Percentiles rank a stretch among this genome's conserved stretches.
These are phyloP conservation scores for Pterobdella sp. DNA, from an alignment of 2,888 invertebrate genomes.

Conservation along the genomic window DNA sequence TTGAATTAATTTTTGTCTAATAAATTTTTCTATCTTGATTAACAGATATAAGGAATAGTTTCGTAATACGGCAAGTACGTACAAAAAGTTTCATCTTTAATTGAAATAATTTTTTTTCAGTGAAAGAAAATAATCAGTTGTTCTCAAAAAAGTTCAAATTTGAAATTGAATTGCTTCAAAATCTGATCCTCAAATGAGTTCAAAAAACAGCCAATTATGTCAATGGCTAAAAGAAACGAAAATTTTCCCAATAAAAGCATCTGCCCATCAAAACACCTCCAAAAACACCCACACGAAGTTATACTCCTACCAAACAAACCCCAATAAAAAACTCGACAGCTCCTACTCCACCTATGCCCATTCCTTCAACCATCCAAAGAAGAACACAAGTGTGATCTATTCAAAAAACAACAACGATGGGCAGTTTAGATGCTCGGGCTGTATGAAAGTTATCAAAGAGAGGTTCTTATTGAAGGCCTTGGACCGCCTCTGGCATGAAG, in stretches of 20 bases:
- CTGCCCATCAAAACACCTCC: not conserved
- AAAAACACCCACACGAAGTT: not conserved
- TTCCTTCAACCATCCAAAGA: not conserved
- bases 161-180: no score
- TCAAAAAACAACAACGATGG: not conserved
- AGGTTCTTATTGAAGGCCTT: constrained; percentile 69
- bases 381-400: not conserved
- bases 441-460: constrained; percentile 73
- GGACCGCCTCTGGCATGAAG: constrained; percentile 87
- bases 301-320: not conserved
- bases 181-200: no score
- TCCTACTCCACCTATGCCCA: constrained; percentile 7
- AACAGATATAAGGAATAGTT: no score
- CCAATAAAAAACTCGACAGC: constrained; percentile 5
- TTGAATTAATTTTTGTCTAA: no score
- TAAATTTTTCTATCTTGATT: no score
- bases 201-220: no score
- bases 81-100: no score
- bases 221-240: not conserved
- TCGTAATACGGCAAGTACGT: no score
- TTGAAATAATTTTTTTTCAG: no score
- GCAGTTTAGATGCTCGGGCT: constrained; percentile 54
- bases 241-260: not conserved
- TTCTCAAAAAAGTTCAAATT: no score
- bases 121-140: no score